phyloP scores from a whole-genome alignment of 2,797 vertebrate species.

The Setipinna tenuifilis region DNA sequence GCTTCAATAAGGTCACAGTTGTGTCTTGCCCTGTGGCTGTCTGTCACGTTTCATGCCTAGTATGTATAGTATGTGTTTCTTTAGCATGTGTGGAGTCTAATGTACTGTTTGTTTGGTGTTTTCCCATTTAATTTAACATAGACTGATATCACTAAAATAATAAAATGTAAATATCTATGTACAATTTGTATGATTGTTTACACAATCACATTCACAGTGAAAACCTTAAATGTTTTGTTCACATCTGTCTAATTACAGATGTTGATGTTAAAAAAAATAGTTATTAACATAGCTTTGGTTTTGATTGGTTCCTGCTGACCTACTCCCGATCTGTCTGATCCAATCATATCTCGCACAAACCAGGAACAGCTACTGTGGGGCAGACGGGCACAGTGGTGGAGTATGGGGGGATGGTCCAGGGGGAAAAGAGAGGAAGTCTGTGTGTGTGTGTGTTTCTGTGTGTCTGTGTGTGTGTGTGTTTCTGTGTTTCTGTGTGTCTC shows the following conservation, averaged over 20 bases:
- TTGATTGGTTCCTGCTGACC: slow-evolving; percentile 42
- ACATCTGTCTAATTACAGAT: background rate
- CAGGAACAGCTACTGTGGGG: background rate
- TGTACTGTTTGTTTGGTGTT: no score
- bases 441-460: background rate
- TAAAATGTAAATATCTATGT: background rate
- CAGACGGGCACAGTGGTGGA: slow-evolving; percentile 30
- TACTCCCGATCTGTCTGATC: slow-evolving; percentile 41
- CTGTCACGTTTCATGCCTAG: background rate
- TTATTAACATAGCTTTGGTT: background rate
- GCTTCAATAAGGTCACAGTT: background rate
- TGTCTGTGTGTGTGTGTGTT: background rate
- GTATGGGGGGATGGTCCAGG: slow-evolving; percentile 23
- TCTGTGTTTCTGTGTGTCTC: no score
- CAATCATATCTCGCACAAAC: slow-evolving; percentile 39
- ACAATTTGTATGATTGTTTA: background rate
- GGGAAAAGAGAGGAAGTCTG: no score
- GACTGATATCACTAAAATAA: no score
- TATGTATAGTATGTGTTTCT: no score
- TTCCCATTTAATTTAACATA: no score
- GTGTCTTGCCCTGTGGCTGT: background rate
- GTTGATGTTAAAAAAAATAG: background rate
- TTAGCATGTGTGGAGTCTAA: no score
- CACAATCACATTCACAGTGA: background rate
- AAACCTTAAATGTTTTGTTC: background rate